phyloP scores from a whole-genome alignment of 2,113 vertebrate species.

The Heterotilapia buettikoferi region DNA sequence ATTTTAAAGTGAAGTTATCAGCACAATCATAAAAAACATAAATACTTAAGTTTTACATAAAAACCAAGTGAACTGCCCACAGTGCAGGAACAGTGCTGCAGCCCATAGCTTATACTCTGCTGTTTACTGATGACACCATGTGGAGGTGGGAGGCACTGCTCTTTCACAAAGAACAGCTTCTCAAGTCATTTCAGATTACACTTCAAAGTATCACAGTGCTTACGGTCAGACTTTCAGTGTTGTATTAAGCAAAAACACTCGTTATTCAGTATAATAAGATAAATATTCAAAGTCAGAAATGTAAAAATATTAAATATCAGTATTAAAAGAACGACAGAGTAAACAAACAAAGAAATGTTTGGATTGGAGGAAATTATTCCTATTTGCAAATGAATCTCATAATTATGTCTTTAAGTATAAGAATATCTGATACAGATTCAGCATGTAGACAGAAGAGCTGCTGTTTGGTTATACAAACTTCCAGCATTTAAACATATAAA shows the following conservation, averaged over 20 bases:
- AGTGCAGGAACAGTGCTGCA: background rate
- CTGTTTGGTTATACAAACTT: background rate
- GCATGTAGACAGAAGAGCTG: background rate
- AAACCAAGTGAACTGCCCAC: fast-evolving
- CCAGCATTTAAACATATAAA: background rate
- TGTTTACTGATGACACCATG: constrained; percentile 5
- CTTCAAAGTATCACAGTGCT: background rate
- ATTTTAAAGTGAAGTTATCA: fast-evolving
- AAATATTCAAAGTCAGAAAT: background rate
- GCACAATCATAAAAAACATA: background rate
- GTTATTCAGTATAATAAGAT: background rate
- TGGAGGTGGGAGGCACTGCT: background rate
- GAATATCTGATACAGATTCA: background rate
- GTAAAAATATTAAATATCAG: background rate
- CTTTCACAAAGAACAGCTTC: background rate
- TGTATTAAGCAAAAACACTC: background rate
- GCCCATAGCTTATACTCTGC: constrained; percentile 32
- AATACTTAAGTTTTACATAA: background rate
- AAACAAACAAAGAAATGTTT: background rate
- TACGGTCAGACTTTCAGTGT: background rate
- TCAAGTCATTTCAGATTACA: background rate
- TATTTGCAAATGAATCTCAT: background rate
- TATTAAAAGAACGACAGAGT: fast-evolving
- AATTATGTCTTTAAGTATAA: background rate
- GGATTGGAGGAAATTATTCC: background rate